A percentile compares a stretch with the other conserved stretches of the same genome.
Evolutionary conservation across 2,888 invertebrate species (phyloP).

Genomic region (Priocnemis perturbator): DNA sequence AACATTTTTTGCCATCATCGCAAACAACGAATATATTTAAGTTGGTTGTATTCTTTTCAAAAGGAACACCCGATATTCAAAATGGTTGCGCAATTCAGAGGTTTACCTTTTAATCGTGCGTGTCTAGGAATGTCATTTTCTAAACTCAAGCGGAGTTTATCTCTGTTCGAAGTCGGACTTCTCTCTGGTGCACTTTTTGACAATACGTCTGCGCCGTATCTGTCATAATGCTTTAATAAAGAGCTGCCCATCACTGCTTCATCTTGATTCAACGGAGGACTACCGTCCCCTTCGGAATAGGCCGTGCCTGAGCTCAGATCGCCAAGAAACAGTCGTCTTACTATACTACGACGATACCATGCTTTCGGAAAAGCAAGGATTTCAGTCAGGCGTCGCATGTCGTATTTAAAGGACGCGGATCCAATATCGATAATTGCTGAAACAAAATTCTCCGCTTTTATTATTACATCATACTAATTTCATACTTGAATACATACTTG

Average conservation of each 20-base stretch:
- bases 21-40: too few relatives aligned
- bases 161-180: conserved; percentile 75
- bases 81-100: too few relatives aligned
- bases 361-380: conserved; percentile 98
- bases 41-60: too few relatives aligned
- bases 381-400: conserved; percentile 97
- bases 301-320: conserved; percentile 84
- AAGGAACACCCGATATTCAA: too few relatives aligned
- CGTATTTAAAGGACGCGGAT: conserved; percentile 97
- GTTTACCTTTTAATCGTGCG: conserved; percentile 74
- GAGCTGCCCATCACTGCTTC: conserved; percentile 71
- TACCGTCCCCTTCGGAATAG: conserved; percentile 74
- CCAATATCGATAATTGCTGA: conserved; percentile 90
- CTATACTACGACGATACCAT: conserved; percentile 97
- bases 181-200: conserved; percentile 70
- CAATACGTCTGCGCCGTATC: conserved; percentile 61
- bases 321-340: conserved; percentile 93
- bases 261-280: conserved; percentile 67
- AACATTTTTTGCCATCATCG: too few relatives aligned
- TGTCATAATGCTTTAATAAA: conserved; percentile 67
- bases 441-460: not conserved
- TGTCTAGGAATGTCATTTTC: conserved; percentile 77
- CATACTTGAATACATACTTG: conserved; percentile 85
- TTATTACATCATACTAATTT: conserved; percentile 15
- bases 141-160: conserved; percentile 78